Base-by-base conservation (phyloP, 2,888 invertebrate species). In the Aspidiotus rigidus region DNA sequence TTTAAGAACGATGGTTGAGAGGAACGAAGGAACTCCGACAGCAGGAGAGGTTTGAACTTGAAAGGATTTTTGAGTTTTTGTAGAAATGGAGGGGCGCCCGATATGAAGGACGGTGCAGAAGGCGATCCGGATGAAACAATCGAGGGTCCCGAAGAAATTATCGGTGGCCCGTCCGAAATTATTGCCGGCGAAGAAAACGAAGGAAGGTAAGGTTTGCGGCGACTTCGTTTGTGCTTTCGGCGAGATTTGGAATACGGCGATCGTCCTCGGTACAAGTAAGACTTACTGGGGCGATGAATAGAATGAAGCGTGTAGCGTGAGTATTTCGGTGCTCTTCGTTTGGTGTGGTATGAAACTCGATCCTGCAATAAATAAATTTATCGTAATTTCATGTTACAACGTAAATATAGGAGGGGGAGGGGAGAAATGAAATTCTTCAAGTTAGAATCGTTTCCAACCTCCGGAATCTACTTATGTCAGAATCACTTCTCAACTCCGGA, bases 331-430 rank as follows among this genome's bases (percentile, higher is more conserved):
- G 49, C 49, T 49, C 49, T n/a, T 6, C 49, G 49, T 49, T 49
- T 49, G n/a, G 49, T 49, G 49, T 49, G 49, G n/a, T 49, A 49
- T n/a, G 49, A 49, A 13, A 49, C n/a, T 49, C 49, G 49, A n/a
- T 49, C 49, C 49, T 49, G 49, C 2, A 49, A 49, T 13, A 3
- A 11, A 49, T 2, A 49, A 49, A 49, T 49, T 11, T n/a, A 49
- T 28, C 2, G 1, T 28, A 5, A 28, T 28, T 28, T 28, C 5
- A 28, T 28, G 28, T 28, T 28, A 28, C 28, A 28, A 5, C 5
- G 28, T 28, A 28, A 28, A 28, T 5, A 5, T 28, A 5, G 28
- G 28, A 28, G 5, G 28, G 5, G 5, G 5, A 28, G 28, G 5
- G 5, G 5, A 28, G 28, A 28, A 28, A 28, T 28, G 5, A 28